These are phyloP conservation scores for Dunckerocampus dactyliophorus DNA, from an alignment of 2,113 vertebrate genomes.

Conservation along the genomic window DNA sequence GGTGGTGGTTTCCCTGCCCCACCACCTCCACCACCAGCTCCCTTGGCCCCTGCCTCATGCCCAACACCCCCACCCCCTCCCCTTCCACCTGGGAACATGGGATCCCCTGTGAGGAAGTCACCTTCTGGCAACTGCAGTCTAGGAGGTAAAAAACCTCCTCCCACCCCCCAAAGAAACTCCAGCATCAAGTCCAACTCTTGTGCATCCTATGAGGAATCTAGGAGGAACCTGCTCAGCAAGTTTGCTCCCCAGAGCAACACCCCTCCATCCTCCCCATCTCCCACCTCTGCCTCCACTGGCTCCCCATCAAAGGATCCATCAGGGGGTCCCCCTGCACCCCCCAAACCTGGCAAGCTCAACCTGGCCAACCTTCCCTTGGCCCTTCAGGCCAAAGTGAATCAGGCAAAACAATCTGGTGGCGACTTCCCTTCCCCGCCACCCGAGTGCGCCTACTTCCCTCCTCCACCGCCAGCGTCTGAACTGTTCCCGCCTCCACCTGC, in stretches of 20 bases:
- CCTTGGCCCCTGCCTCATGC: conserved; percentile 52
- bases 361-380: conserved; percentile 80
- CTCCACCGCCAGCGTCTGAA: conserved; percentile 81
- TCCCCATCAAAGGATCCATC: conserved; percentile 78
- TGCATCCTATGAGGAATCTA: conserved; percentile 79
- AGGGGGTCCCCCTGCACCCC: conserved; percentile 80
- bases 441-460: conserved; percentile 82
- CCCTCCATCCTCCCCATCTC: conserved; percentile 56
- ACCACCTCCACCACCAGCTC: conserved; percentile 51
- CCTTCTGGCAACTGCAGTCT: conserved; percentile 65
- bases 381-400: conserved; percentile 72
- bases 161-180: conserved; percentile 87
- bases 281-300: conserved; percentile 59
- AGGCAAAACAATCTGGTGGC: conserved; percentile 63
- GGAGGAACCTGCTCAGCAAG: conserved; percentile 85
- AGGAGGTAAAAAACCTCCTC: conserved; percentile 84
- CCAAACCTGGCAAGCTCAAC: conserved; percentile 92
- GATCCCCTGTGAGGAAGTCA: conserved; percentile 76
- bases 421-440: conserved; percentile 83
- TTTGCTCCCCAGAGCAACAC: conserved; percentile 69
- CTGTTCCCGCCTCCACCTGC: conserved; percentile 80
- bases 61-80: conserved; percentile 69
- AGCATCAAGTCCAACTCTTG: conserved; percentile 80
- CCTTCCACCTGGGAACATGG: conserved; percentile 65
- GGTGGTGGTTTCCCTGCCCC: conserved; percentile 48